phyloP scores from a whole-genome alignment of 2,113 vertebrate genomes.

The Chaenogobius annularis region DNA sequence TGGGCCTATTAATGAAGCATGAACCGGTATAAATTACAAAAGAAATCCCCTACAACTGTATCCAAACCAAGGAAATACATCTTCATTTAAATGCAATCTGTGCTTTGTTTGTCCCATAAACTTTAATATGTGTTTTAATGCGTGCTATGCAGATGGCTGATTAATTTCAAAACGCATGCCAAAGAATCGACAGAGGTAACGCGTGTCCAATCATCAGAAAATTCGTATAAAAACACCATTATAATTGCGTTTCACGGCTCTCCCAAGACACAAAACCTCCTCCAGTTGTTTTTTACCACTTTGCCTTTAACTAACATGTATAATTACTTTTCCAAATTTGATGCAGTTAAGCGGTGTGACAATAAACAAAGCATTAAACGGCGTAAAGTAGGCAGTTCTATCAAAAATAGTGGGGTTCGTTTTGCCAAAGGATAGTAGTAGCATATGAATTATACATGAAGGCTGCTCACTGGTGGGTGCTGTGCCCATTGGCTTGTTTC shows the following conservation, averaged over 20 bases:
- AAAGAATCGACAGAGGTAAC: constrained; percentile 19
- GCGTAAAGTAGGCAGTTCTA: constrained; percentile 26
- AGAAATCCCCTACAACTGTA: background rate
- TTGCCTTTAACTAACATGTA: constrained; percentile 40
- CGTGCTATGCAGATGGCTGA: constrained; percentile 41
- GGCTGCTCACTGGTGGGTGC: constrained; percentile 34
- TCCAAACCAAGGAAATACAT: background rate
- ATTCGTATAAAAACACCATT: constrained; percentile 12
- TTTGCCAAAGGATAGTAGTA: constrained; percentile 49
- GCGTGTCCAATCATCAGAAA: constrained; percentile 17
- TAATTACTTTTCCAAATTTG: constrained; percentile 61
- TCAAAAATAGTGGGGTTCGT: constrained; percentile 44
- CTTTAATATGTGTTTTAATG: constrained; percentile 23
- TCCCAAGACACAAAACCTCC: background rate
- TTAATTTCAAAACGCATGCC: constrained; percentile 37
- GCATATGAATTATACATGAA: constrained; percentile 62
- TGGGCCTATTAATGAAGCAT: background rate
- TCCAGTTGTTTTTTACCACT: constrained; percentile 14
- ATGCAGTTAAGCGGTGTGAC: constrained; percentile 33
- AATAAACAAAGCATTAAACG: constrained; percentile 45
- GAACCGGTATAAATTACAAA: background rate
- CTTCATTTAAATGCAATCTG: background rate
- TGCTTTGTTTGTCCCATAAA: constrained; percentile 21
- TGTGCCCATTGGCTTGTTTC: constrained; percentile 40
- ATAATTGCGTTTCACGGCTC: constrained; percentile 46